phyloP scores from a whole-genome alignment of 92 coral and sea anemone genomes.

The Epizoanthus stellaris region DNA sequence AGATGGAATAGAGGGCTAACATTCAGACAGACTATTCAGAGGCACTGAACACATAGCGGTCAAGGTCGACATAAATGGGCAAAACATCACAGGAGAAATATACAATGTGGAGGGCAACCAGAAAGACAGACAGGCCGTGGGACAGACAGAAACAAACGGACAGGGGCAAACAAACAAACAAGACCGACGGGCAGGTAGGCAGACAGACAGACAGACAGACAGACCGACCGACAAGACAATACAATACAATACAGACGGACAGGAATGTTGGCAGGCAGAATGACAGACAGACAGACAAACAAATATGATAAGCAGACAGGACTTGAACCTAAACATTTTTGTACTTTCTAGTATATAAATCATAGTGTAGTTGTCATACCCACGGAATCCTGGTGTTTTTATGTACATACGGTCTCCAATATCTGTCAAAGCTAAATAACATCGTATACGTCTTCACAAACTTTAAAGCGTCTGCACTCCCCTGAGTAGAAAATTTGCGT shows the following conservation, averaged over 20 bases:
- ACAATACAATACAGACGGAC: too few species aligned
- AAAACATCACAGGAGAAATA: background rate
- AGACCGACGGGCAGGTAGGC: too few species aligned
- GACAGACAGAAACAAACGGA: background rate
- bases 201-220: too few species aligned
- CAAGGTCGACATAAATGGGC: background rate
- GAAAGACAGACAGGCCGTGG: background rate
- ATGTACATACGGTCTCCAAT: background rate
- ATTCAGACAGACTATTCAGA: background rate
- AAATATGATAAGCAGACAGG: too few species aligned
- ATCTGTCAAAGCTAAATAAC: background rate
- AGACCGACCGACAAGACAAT: too few species aligned
- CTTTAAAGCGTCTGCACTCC: conserved; percentile 10
- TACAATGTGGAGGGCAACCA: background rate
- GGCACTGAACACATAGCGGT: background rate
- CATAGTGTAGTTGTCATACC: too few species aligned
- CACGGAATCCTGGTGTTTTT: background rate
- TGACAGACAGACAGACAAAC: too few species aligned
- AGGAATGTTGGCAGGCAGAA: too few species aligned
- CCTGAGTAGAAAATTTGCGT: conserved; percentile 31
- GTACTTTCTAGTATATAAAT: too few species aligned
- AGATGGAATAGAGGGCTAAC: background rate
- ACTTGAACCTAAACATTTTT: too few species aligned
- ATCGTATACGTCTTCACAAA: conserved; percentile 22
- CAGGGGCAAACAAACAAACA: background rate